Evolutionary conservation across 2,797 vertebrate genomes (phyloP).

Genomic region (Anisognathus igniventris): DNA sequence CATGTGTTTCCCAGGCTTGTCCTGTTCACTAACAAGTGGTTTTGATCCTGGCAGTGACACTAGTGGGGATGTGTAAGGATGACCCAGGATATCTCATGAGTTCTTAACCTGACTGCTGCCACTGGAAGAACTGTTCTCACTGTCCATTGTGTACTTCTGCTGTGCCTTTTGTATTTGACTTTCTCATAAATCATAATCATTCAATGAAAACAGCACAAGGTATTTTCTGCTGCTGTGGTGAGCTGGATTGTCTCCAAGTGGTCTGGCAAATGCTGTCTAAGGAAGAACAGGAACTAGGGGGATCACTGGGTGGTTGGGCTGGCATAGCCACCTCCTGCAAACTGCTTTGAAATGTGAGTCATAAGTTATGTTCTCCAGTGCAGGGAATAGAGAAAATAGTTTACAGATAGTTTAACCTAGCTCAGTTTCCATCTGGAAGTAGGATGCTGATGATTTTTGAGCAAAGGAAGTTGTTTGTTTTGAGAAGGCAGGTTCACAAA

Average conservation of each 20-base stretch:
- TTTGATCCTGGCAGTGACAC: not conserved
- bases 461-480: not conserved
- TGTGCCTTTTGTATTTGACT: not conserved
- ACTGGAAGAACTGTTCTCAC: not conserved
- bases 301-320: rapidly evolving
- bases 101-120: not conserved
- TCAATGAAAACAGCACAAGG: not conserved
- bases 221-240: not conserved
- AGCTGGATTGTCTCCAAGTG: not conserved
- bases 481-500: not conserved
- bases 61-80: not conserved
- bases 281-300: not conserved
- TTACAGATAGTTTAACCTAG: not conserved
- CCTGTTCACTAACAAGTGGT: not conserved
- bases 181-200: not conserved
- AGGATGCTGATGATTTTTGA: not conserved
- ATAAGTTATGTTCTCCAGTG: not conserved
- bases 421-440: not conserved
- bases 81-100: not conserved
- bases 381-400: not conserved
- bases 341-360: not conserved
- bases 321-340: not conserved
- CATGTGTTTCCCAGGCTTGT: not conserved
- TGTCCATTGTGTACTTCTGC: not conserved
- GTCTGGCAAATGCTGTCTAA: not conserved